Base-by-base conservation (phyloP, 2,113 vertebrate genomes). In the Tonatia bakeri region DNA sequence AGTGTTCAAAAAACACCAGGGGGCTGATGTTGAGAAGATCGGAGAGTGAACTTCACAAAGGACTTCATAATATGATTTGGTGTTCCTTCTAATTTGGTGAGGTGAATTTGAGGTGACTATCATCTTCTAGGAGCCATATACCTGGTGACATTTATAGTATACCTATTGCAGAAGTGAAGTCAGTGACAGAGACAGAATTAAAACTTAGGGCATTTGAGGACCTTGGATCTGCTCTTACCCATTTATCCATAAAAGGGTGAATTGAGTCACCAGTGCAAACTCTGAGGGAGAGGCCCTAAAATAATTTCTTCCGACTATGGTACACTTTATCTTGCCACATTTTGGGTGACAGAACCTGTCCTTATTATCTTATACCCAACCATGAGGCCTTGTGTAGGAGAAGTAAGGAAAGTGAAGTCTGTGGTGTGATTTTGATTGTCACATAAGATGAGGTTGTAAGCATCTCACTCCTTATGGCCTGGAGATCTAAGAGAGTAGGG, bases 341-440 rank as follows among this genome's bases (percentile, higher is more conserved):
- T 96, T 96, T 98, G 97, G 96, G 96, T 96, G 97, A 97, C 94
- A 94, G 97, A 97, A 84, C 97, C 97, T 97, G 95, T 96, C 97
- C 94, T 97, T 95, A 86, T 97, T 96, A 97, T 98, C 96, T 97
- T 95, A 91, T 97, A 97, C 94, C 94, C 96, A 98, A 93, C 96
- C 95, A 97, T 87, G 95, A 97, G 95, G 96, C 96, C 96, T 97
- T 94, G 91, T 96, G 97, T 97, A 97, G 97, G 97, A 98, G 95
- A 97, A 95, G 97, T 97, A 96, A 98, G 96, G 97, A 97, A 88
- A 97, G 82, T 97, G 95, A 94, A 96, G 97, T 97, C 96, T 98
- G 97, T 84, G 95, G 94, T 98, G 96, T 97, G 96, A 97, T 97
- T 97, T 97, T 97, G 96, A 97, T 97, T 97, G 97, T 97, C 96